phyloP scores from a whole-genome alignment of 2,113 vertebrate species.

The Holacanthus passer region DNA sequence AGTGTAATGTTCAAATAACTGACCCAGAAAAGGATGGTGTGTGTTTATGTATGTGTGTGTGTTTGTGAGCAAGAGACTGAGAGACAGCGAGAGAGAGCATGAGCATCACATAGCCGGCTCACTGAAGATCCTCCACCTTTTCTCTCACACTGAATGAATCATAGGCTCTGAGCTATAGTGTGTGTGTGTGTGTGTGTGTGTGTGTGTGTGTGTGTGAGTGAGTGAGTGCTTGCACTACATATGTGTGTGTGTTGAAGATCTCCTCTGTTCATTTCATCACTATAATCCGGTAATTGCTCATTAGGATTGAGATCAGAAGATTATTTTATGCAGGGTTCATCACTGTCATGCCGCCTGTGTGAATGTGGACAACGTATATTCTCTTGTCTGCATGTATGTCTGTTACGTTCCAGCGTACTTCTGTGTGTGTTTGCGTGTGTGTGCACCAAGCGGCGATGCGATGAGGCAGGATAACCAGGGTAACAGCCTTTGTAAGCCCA shows the following conservation, averaged over 20 bases:
- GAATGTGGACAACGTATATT: constrained; percentile 14
- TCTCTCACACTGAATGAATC: constrained; percentile 55
- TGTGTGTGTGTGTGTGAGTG: constrained; percentile 15
- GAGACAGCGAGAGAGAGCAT: neutral
- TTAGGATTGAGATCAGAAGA: constrained; percentile 78
- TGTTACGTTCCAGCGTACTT: constrained; percentile 4
- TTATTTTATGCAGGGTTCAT: constrained; percentile 70
- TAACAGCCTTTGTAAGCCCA: constrained; percentile 31
- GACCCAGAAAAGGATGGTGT: constrained; percentile 44
- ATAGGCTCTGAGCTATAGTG: constrained; percentile 36
- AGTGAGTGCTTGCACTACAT: neutral
- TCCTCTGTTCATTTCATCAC: constrained; percentile 54
- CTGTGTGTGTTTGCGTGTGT: constrained; percentile 16
- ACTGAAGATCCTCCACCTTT: constrained; percentile 54
- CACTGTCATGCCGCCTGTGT: constrained; percentile 19
- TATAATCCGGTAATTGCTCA: constrained; percentile 76
- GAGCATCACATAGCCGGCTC: constrained; percentile 39
- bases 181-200: constrained; percentile 20
- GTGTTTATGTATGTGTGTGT: neutral
- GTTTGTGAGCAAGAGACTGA: neutral
- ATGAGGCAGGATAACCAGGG: constrained; percentile 54
- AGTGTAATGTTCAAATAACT: constrained; percentile 40
- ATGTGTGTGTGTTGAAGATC: constrained; percentile 25
- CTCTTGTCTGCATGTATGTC: constrained; percentile 17
- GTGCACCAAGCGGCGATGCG: constrained; percentile 14